Conservation (phyloP, 23 tunicate species). For the Corella eumyota region DNA sequence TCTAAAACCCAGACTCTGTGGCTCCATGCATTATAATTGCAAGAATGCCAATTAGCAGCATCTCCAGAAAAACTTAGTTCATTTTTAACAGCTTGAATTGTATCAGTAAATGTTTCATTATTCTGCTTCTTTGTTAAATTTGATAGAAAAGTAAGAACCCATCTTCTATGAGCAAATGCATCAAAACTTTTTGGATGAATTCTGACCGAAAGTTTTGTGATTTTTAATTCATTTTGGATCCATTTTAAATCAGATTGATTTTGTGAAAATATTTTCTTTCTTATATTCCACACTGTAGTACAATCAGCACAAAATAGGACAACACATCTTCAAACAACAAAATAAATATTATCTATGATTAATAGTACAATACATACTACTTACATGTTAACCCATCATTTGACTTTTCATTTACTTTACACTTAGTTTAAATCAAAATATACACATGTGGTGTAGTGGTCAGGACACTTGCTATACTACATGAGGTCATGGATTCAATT, state of each 20-base stretch:
- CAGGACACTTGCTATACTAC: too few species aligned
- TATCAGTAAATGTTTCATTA: conserved; percentile 6
- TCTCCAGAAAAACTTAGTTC: conserved; percentile 16
- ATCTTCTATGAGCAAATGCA: conserved; percentile 34
- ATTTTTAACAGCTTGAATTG: not conserved
- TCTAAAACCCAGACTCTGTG: conserved; percentile 35
- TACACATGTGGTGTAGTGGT: too few species aligned
- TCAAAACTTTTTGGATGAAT: conserved; percentile 39
- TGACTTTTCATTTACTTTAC: too few species aligned
- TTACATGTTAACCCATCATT: too few species aligned
- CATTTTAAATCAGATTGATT: not conserved
- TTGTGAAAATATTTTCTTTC: conserved; percentile 6
- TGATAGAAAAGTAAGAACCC: conserved; percentile 10
- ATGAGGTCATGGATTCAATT: too few species aligned
- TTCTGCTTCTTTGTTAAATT: not conserved
- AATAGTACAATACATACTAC: too few species aligned
- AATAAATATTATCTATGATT: not conserved
- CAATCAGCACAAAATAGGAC: conserved; percentile 35
- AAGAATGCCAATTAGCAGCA: conserved; percentile 11
- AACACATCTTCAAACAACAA: conserved; percentile 25
- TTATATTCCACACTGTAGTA: conserved; percentile 41
- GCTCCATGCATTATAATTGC: conserved; percentile 42
- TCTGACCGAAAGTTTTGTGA: conserved; percentile 5
- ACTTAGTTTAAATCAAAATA: too few species aligned
- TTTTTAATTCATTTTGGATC: conserved; percentile 6